A percentile compares a stretch with the other conserved stretches of the same genome.
Evolutionary conservation across 1,140 invertebrate species (phyloP).

Genomic region (Coptotermes formosanus): DNA sequence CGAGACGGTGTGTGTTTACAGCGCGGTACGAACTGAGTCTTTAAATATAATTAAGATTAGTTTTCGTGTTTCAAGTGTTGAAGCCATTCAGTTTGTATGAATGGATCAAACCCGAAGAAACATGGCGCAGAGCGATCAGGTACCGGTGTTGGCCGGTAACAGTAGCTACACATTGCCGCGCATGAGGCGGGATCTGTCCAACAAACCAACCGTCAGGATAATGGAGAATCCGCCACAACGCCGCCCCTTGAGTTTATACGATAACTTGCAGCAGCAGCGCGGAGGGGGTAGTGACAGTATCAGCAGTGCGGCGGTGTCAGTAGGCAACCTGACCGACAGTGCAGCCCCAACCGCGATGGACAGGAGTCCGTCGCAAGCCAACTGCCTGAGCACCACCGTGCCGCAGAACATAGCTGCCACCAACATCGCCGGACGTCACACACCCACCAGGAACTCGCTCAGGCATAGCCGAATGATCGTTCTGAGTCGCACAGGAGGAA

Average conservation of each 20-base stretch:
- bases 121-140: no score
- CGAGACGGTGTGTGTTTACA: no score
- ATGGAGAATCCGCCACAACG: slow-evolving; percentile 39
- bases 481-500: slow-evolving; percentile 47
- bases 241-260: slow-evolving; percentile 50
- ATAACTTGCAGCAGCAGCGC: slow-evolving; percentile 47
- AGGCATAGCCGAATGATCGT: slow-evolving; percentile 71
- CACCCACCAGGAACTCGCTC: slow-evolving; percentile 67
- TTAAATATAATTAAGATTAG: no score
- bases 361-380: slow-evolving; percentile 54
- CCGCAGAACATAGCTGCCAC: slow-evolving; percentile 64
- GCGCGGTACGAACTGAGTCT: no score
- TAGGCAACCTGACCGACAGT: slow-evolving; percentile 43
- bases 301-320: slow-evolving; percentile 36
- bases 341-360: slow-evolving; percentile 39
- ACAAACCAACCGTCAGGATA: not conserved
- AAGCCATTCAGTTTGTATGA: no score
- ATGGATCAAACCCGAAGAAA: no score
- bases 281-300: slow-evolving; percentile 41
- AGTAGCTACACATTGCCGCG: slow-evolving; percentile 26
- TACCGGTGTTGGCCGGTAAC: not conserved
- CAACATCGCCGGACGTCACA: slow-evolving; percentile 62
- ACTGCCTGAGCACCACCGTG: slow-evolving; percentile 62
- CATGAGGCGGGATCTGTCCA: not conserved
- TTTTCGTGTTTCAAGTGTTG: no score